Conservation (phyloP, 2,113 vertebrate genomes). For the Delphinus delphis region DNA sequence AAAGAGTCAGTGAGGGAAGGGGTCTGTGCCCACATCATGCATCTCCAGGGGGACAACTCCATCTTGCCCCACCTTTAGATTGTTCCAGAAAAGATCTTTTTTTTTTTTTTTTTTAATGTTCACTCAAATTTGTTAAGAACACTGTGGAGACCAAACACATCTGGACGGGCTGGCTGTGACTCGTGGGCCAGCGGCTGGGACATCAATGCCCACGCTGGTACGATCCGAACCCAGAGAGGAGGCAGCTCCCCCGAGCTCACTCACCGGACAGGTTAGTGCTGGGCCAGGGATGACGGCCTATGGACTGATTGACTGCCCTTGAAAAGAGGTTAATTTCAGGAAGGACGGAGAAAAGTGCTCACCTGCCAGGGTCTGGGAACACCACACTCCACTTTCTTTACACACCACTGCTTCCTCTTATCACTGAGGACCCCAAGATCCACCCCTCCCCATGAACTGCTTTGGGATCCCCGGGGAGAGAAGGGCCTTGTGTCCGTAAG, state of each 20-base stretch:
- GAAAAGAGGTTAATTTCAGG: not conserved
- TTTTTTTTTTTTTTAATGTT: not conserved
- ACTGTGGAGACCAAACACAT: not conserved
- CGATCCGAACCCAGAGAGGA: not conserved
- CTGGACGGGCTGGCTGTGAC: not conserved
- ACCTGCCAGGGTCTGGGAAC: not conserved
- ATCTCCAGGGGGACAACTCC: not conserved
- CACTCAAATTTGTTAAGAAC: not conserved
- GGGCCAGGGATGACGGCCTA: not conserved
- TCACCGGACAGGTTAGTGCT: not conserved
- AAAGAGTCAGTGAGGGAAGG: not conserved
- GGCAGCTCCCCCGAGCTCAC: rapidly evolving
- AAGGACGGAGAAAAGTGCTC: not conserved
- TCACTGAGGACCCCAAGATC: not conserved
- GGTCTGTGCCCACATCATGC: no score
- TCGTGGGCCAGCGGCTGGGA: not conserved
- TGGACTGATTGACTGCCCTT: not conserved
- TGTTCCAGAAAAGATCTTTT: not conserved
- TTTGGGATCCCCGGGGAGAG: not conserved
- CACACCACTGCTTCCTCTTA: not conserved
- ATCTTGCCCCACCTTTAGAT: not conserved
- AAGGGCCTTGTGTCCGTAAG: not conserved
- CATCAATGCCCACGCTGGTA: not conserved
- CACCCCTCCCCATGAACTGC: not conserved
- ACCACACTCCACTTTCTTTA: not conserved